Evolutionary conservation across 2,888 invertebrate genomes (phyloP), one percentile per base, ranked within the genome.

Genomic region (Phortica magna): DNA sequence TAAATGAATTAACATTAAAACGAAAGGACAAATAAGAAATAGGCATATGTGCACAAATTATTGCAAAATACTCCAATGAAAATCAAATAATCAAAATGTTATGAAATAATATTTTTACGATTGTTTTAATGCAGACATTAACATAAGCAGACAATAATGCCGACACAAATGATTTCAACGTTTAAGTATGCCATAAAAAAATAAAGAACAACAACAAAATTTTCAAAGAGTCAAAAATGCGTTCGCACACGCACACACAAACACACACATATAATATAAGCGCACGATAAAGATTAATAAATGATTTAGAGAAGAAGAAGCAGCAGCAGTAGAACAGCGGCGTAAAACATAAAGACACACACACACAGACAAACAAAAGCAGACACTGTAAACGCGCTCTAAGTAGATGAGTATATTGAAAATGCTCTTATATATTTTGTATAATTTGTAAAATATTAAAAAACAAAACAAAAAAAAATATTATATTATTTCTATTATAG

Each of bases 71-170:
- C 39, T 64, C 22, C 22, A 64, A 48, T 68, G 43, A 68, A 48
- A 68, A 43, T 68, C 64, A 64, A 59, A 59, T 19, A 65, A 67
- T 42, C 19, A 68, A 43, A 43, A 19, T 65, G 65, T 9, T n/a
- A 65, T 39, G 65, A 65, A 41, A 42, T 68, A 17, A 17, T 68
- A 68, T 59, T 59, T 19, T 59, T 17, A 59, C 61, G 61, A 61
- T 61, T 68, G 48, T 14, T 68, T 68, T 68, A 42, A 68, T 68
- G 68, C 68, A 68, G 68, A 43, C 48, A 68, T 68, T 68, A 68
- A 39, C 43, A 68, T 68, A 68, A 68, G 43, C 19, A 19, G 68
- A 68, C 43, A 68, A 68, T 68, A 68, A 68, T 68, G 14, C 14
- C 48, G 43, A 7, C 48, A 39, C 10, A 65, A 65, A 65, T 65